Evolutionary conservation across 2,888 invertebrate species (phyloP), one percentile per base, ranked within the genome.

Genomic region (Copidosoma aretas): DNA sequence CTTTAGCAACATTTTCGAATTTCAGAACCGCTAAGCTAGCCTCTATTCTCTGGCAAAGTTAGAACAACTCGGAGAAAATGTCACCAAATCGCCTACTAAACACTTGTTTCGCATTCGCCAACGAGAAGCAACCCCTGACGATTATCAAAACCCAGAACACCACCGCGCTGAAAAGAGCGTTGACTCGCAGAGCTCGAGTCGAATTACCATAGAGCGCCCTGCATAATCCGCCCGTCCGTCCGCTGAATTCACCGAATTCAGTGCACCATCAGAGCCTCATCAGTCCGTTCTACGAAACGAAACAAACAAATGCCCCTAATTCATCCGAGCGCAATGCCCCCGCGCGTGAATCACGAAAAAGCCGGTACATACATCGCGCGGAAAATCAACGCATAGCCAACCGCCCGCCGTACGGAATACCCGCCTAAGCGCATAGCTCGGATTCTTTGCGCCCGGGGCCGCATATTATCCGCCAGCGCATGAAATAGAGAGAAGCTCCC

Each of bases 231-330:
- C 25, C 24, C 54, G n/a, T 54, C 24, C 32, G n/a, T 54, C 24
- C 32, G 32, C 8, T 32, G 14, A 54, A 54, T 54, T 54, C 24
- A 54, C 54, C 14, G n/a, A 54, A 54, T 54, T 24, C 54, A 54
- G 24, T 25, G 22, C 24, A 24, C 3, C 17, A 15, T 3, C 1
- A 46, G 43, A 14, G 43, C 43, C 32, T 32, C 32, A 8, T 32
- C 32, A 32, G 32, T 32, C 8, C 8, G 32, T 5, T 32, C 32
- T 8, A 32, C 4, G 8, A 32, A 32, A 32, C 3, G 8, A 32
- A 32, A 8, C 32, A 46, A 46, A 46, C 43, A 46, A 46, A 12
- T 12, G 43, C 43, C 12, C 12, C 43, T 46, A 17, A 46, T 46
- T 54, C 25, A 54, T 5, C 24, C 24, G 24, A 54, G 54, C 54